These are phyloP conservation scores for Cherax destructor DNA, from an alignment of 1,140 invertebrate species.

Conservation along the genomic window DNA sequence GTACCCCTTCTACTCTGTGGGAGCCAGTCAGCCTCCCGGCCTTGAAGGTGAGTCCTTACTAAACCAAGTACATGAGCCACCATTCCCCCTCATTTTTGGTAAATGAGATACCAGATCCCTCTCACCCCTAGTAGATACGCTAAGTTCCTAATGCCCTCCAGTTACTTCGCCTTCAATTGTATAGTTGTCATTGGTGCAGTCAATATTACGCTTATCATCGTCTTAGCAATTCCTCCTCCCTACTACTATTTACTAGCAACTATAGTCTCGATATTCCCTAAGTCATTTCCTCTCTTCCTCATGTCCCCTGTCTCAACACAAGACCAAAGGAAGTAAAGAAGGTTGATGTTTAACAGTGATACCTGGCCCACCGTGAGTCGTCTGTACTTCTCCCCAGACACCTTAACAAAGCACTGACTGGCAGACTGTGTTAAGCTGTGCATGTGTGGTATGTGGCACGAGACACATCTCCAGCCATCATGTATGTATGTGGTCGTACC, in stretches of 20 bases:
- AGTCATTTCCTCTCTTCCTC: too few relatives aligned
- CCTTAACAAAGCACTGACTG: neutral
- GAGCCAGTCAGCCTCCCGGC: neutral
- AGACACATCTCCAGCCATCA: neutral
- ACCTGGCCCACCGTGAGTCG: neutral
- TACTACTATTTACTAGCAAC: neutral
- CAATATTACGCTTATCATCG: too few relatives aligned
- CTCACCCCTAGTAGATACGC: too few relatives aligned
- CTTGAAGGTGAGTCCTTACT: neutral
- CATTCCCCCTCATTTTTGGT: neutral
- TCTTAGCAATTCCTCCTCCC: neutral
- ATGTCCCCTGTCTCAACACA: neutral
- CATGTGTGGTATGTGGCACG: neutral
- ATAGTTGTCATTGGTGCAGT: too few relatives aligned
- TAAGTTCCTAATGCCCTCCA: neutral
- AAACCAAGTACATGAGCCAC: neutral
- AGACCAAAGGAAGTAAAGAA: slow-evolving; percentile 6
- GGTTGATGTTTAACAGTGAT: neutral
- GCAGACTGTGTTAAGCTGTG: neutral
- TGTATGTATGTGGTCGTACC: neutral
- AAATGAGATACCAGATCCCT: too few relatives aligned
- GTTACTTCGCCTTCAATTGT: neutral
- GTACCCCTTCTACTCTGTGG: neutral
- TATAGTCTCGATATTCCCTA: neutral
- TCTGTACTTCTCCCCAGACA: neutral